Evolutionary conservation across 2,113 vertebrate species (phyloP).

Genomic region (Pungitius pungitius): DNA sequence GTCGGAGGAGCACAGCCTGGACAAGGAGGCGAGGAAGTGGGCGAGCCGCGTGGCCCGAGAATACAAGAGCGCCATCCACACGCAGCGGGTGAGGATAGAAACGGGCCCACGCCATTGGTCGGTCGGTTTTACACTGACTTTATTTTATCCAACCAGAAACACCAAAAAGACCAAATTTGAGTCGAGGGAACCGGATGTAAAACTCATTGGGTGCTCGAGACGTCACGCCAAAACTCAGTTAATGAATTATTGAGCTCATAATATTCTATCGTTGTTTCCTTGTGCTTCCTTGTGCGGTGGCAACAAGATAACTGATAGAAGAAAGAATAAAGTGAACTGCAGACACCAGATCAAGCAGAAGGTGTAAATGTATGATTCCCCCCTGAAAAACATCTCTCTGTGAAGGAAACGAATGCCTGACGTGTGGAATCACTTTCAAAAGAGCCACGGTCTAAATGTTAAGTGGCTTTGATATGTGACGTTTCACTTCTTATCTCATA

Average conservation of each 20-base stretch:
- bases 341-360: too few species aligned
- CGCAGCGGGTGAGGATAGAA: constrained; percentile 83
- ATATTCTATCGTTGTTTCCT: background rate
- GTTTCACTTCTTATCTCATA: too few species aligned
- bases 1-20: constrained; percentile 92
- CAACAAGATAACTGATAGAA: background rate
- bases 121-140: background rate
- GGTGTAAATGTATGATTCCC: too few species aligned
- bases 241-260: background rate
- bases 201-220: background rate
- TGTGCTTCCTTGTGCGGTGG: background rate
- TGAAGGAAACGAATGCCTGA: too few species aligned
- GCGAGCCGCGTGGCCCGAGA: constrained; percentile 92
- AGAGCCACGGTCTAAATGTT: too few species aligned
- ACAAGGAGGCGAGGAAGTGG: constrained; percentile 97
- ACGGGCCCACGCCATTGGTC: too few species aligned
- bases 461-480: too few species aligned
- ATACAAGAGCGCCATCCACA: constrained; percentile 93
- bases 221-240: background rate
- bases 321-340: background rate
- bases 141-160: background rate
- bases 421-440: too few species aligned
- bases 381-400: too few species aligned
- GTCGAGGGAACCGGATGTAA: background rate
- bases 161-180: background rate